Conservation (phyloP, 2,113 vertebrate species). For the Trachemys scripta region DNA sequence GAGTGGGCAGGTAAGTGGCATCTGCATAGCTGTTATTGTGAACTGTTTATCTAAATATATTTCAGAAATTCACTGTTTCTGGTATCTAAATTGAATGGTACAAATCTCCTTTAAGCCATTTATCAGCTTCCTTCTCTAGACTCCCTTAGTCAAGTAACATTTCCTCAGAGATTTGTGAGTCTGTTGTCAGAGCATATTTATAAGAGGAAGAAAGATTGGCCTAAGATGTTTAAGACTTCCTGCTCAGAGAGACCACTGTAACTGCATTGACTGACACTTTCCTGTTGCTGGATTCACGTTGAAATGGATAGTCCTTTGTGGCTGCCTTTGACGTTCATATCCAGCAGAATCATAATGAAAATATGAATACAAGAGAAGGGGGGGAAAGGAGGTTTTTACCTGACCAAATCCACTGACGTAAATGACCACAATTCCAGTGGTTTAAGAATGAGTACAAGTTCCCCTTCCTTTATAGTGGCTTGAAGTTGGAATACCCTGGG, state of each 20-base stretch:
- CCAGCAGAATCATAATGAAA: background rate
- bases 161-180: background rate
- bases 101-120: background rate
- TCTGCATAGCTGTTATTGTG: background rate
- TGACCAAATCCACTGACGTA: background rate
- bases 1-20: background rate
- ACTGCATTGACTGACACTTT: background rate
- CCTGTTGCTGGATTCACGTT: background rate
- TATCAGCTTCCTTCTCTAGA: background rate
- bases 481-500: background rate
- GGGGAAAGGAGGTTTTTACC: background rate
- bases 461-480: background rate
- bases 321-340: slow-evolving; percentile 3
- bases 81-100: background rate
- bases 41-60: background rate
- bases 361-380: background rate
- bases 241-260: background rate
- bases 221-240: background rate
- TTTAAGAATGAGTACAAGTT: slow-evolving; percentile 23
- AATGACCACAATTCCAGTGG: background rate
- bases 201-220: background rate
- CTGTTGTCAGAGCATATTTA: slow-evolving; percentile 10
- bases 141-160: slow-evolving; percentile 23
- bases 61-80: background rate
- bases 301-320: background rate